A percentile compares a stretch with the other conserved stretches of the same genome.
These are phyloP conservation scores for Hippocampus barbouri DNA, from an alignment of 2,113 vertebrate genomes.

Conservation along the genomic window DNA sequence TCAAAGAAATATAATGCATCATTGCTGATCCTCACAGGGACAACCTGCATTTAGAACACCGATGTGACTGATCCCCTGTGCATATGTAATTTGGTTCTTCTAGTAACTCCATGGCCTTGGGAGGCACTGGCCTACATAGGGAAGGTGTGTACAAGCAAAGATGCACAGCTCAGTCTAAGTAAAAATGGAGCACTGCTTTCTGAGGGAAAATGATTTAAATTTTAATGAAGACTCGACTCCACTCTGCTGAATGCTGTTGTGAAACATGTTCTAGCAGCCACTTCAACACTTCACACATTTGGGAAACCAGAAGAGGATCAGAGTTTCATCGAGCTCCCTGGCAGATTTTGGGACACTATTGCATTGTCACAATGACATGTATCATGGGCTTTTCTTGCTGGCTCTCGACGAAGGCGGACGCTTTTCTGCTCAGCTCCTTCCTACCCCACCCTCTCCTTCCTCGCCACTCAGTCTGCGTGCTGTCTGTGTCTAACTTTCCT, in stretches of 20 bases:
- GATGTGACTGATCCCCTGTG: conserved; percentile 17
- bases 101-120: conserved; percentile 35
- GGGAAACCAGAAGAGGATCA: not conserved
- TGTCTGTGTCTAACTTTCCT: too few species aligned
- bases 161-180: conserved; percentile 56
- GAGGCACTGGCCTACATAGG: conserved; percentile 62
- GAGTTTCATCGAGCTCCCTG: conserved; percentile 2
- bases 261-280: conserved; percentile 27
- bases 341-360: not conserved
- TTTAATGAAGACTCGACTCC: conserved; percentile 58
- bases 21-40: not conserved
- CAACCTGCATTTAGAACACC: not conserved
- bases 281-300: conserved; percentile 18
- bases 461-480: too few species aligned
- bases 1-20: not conserved
- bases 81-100: conserved; percentile 20
- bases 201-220: conserved; percentile 49
- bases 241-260: conserved; percentile 45
- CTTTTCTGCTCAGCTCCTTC: too few species aligned
- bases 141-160: conserved; percentile 49
- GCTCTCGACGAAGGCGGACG: too few species aligned
- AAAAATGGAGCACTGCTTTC: conserved; percentile 60
- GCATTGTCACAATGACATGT: not conserved
- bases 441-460: too few species aligned
- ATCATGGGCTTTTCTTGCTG: too few species aligned